phyloP scores from a whole-genome alignment of 2,888 invertebrate species.

The Deroplatys truncata region DNA sequence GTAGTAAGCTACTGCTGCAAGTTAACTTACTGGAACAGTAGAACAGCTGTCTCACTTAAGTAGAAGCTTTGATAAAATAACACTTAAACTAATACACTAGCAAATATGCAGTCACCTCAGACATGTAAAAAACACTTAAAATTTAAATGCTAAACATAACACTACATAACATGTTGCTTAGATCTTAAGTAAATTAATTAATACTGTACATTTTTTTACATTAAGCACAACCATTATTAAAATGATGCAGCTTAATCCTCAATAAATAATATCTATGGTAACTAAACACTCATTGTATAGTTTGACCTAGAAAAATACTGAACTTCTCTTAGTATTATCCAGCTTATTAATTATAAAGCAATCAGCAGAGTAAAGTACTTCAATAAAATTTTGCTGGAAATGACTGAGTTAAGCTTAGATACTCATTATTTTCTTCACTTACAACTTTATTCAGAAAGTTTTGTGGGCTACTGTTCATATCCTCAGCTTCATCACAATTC shows the following conservation, averaged over 20 bases:
- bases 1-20: not conserved
- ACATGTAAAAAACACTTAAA: not conserved
- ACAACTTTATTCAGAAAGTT: too few relatives aligned
- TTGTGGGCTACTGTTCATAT: too few relatives aligned
- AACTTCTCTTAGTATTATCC: too few relatives aligned
- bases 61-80: not conserved
- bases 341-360: too few relatives aligned
- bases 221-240: not conserved
- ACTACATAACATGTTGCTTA: not conserved
- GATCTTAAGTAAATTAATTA: not conserved
- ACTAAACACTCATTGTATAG: not conserved
- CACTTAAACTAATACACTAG: not conserved
- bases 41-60: not conserved
- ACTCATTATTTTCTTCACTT: too few relatives aligned
- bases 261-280: not conserved
- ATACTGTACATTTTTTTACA: not conserved
- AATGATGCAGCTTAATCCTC: not conserved
- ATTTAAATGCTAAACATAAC: not conserved
- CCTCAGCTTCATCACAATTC: too few relatives aligned
- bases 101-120: not conserved
- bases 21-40: not conserved
- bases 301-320: too few relatives aligned
- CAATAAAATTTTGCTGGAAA: too few relatives aligned
- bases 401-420: too few relatives aligned
- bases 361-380: too few relatives aligned